Evolutionary conservation across 2,797 vertebrate species (phyloP).

Genomic region (Morus bassanus): DNA sequence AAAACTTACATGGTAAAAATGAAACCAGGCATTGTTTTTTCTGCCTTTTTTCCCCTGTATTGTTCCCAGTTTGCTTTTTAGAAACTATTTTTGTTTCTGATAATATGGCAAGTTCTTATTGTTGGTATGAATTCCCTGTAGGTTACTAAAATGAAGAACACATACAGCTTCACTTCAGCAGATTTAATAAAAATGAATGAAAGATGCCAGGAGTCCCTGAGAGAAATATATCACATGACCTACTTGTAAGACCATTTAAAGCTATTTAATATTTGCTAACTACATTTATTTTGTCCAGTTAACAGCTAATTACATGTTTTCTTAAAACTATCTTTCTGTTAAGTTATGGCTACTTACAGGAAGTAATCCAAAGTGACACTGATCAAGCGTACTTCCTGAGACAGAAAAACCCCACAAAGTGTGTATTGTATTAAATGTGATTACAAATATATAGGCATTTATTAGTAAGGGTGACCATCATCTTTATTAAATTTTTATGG

Average conservation of each 20-base stretch:
- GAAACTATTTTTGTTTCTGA: background rate
- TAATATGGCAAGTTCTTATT: background rate
- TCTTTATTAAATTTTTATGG: background rate
- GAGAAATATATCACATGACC: slow-evolving; percentile 98
- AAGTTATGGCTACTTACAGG: background rate
- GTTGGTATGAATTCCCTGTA: slow-evolving; percentile 67
- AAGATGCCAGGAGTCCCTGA: slow-evolving; percentile 92
- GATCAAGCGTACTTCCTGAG: background rate
- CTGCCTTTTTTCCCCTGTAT: accelerated
- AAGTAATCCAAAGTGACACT: background rate
- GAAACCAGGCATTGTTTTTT: background rate
- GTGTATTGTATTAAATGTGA: background rate
- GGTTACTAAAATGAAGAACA: slow-evolving; percentile 90
- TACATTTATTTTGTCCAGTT: slow-evolving; percentile 6
- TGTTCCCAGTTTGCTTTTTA: background rate
- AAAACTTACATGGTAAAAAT: background rate
- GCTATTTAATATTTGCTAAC: slow-evolving; percentile 26
- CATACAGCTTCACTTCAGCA: slow-evolving; percentile 89
- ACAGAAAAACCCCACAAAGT: background rate
- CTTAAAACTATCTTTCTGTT: background rate
- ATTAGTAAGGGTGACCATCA: background rate
- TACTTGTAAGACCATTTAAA: slow-evolving; percentile 86
- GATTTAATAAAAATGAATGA: slow-evolving; percentile 98
- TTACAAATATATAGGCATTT: background rate
- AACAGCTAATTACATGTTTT: background rate